Percentiles rank a stretch among this genome's conserved stretches.
phyloP scores from a whole-genome alignment of 1,140 invertebrate species.

The Drosophila jambulina region DNA sequence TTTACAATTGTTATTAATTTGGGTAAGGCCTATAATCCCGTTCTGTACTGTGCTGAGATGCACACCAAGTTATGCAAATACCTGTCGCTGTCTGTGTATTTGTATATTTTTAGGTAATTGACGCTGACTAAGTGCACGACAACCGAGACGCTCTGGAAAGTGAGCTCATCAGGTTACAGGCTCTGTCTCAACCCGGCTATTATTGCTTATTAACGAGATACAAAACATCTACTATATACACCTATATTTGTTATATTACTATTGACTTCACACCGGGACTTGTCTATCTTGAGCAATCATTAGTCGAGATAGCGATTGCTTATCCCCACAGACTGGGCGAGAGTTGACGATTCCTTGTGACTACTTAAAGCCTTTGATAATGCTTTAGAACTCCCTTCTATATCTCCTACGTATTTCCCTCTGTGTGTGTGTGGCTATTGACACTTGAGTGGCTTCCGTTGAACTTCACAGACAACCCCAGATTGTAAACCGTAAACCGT shows the following conservation, averaged over 20 bases:
- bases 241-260: background rate
- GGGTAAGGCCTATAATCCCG: background rate
- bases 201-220: background rate
- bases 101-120: constrained; percentile 28
- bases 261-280: background rate
- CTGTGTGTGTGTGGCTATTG: background rate
- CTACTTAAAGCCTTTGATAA: background rate
- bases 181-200: constrained; percentile 7
- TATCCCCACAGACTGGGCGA: background rate
- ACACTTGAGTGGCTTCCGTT: constrained; percentile 33
- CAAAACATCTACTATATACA: background rate
- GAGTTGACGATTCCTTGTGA: background rate
- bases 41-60: constrained; percentile 19
- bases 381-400: background rate
- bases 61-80: constrained; percentile 32
- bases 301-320: constrained; percentile 20
- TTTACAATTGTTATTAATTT: background rate
- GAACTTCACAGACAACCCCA: constrained; percentile 23
- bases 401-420: background rate
- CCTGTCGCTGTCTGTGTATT: background rate
- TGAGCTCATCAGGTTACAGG: constrained; percentile 57
- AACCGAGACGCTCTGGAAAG: background rate
- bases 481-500: constrained; percentile 12
- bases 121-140: constrained; percentile 53
- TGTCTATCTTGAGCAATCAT: constrained; percentile 20